Base-by-base conservation (phyloP, 2,888 invertebrate species). In the Pammene fasciana region DNA sequence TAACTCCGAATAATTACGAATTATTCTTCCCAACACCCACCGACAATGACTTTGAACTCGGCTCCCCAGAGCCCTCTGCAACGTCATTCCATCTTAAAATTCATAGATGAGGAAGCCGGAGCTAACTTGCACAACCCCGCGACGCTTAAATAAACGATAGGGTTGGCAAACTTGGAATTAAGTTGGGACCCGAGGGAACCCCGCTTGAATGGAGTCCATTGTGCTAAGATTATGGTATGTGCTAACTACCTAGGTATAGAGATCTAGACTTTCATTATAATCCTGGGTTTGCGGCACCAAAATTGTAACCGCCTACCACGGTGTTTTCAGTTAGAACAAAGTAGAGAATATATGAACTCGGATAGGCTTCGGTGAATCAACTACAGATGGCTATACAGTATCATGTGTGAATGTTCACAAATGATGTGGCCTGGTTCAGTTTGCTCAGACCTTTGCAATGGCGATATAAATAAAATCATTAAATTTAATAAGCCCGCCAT, bases 121-220 rank as follows among this genome's bases (percentile, higher is more conserved):
- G 65, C 50, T 18, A 66, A 59, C 67, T 43, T 26, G 56, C 50
- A 4, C 52, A 14, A 43, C 9, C 65, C 48, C 18, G 50, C 26
- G 52, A 55, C 48, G 55, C 88, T 90, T 90, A 90, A 91, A 90
- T 91, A 91, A 90, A 81, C 86, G 83, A 86, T 79, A 74, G 81
- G 75, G 83, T 86, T 76, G 80, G 82, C 83, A 83, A 91, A 91
- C 88, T 92, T 90, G 85, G 87, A 90, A 92, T 91, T 90, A 91
- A 90, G 88, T 90, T 85, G 79, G 79, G 72, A 73, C 90, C 86
- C 90, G 72, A 73, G 89, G 89, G 83, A 48, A 14, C 16, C 5
- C 2, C 55, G 41, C 16, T 48, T 64, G 68, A 68, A 83, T 75
- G 77, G 74, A 78, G 78, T 80, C 75, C 78, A 76, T 76, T 76